Base-by-base conservation (phyloP, 2,113 vertebrate species). In the Oryzias melastigma region DNA sequence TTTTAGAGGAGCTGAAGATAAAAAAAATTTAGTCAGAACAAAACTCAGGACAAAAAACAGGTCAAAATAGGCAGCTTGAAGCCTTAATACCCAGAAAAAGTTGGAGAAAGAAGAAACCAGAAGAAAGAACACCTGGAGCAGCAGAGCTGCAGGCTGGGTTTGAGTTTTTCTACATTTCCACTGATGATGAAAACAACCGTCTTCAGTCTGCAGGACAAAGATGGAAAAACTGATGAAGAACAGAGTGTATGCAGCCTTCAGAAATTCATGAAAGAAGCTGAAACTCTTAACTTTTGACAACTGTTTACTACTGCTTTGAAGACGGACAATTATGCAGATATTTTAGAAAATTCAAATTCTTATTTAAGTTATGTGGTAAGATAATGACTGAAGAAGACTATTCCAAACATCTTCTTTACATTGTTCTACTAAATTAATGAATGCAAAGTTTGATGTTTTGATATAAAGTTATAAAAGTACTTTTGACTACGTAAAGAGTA, bases 171-270 rank as follows among this genome's bases (percentile, higher is more conserved):
- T 43, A 41, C 5, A 3, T 42, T 19, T 56, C 48, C 52, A 41
- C 0, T 50, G 55, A 46, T 64, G 24, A 53, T 16, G 41, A 43
- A n/a, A 44, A 48, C 24, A 49, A 8, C 22, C 6, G 41, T 62
- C 58, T 75, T 68, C 80, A 82, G 41, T 78, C 74, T 80, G 45
- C 57, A 44, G 45, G 41, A 14, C 46, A n/a, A 29, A 65, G 29
- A 51, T 35, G 6, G 22, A 27, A 43, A 24, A 17, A 54, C 61
- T 42, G 51, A 70, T 53, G 50, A 49, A 20, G 52, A 57, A 73
- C 62, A 12, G 4, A 22, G 29, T 54, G 47, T 61, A 35, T 48
- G 43, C 16, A 49, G n/a, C 8, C 35, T 12, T 35, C 35, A 7
- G 59, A 48, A 12, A 53, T 1, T 8, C 8, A 15, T 45, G 15